Conservation (phyloP, 35 echinoderm and acorn worm genomes). For the Strongylocentrotus purpuratus region DNA sequence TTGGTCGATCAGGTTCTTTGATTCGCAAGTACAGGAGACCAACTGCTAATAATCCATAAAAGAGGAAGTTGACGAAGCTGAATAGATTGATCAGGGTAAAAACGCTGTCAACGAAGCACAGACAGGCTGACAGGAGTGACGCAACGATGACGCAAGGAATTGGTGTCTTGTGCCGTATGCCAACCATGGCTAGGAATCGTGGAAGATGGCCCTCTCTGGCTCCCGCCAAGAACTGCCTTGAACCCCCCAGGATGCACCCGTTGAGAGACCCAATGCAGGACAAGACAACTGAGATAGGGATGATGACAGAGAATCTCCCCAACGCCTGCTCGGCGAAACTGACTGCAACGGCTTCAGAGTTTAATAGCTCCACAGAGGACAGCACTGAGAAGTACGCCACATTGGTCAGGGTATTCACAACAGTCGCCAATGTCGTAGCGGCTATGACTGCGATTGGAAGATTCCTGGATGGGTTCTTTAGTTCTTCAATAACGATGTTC, state of each 20-base stretch:
- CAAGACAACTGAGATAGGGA: slow-evolving; percentile 32
- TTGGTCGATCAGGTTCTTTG: slow-evolving; percentile 24
- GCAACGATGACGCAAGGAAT: background rate
- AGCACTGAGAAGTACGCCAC: slow-evolving; percentile 85
- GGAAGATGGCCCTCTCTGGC: slow-evolving; percentile 4
- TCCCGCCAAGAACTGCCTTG: background rate
- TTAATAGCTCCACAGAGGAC: slow-evolving; percentile 65
- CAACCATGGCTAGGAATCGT: background rate
- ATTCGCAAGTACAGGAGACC: background rate
- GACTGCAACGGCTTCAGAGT: slow-evolving; percentile 79
- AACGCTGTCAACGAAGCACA: background rate
- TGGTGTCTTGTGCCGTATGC: background rate
- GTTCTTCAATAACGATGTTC: background rate
- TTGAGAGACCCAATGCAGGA: slow-evolving; percentile 47
- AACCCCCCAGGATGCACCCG: background rate
- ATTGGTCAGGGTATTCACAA: slow-evolving; percentile 76
- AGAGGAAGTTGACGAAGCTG: background rate
- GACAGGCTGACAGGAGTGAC: background rate
- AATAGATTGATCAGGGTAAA: background rate
- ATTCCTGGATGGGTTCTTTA: slow-evolving; percentile 61
- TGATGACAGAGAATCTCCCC: slow-evolving; percentile 38
- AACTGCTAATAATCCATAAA: background rate
- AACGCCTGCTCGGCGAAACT: slow-evolving; percentile 35
- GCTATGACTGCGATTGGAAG: slow-evolving; percentile 67
- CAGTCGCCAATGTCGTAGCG: slow-evolving; percentile 53